Conservation (phyloP, 2,888 invertebrate genomes). For the Lissonota sp. region DNA sequence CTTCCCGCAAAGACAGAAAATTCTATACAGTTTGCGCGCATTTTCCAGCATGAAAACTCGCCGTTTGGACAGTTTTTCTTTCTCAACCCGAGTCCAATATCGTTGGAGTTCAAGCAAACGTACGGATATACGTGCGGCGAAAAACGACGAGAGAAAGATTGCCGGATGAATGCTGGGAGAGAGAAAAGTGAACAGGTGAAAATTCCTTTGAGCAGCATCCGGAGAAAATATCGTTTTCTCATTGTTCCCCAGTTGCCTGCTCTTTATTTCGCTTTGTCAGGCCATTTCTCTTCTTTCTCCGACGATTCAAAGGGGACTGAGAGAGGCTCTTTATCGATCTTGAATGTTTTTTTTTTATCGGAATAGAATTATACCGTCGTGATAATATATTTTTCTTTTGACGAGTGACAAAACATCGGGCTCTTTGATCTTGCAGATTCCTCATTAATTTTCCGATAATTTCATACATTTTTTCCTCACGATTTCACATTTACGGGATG, state of each 20-base stretch:
- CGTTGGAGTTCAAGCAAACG: too few relatives aligned
- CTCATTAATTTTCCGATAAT: too few relatives aligned
- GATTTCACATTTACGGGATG: too few relatives aligned
- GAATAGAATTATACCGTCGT: too few relatives aligned
- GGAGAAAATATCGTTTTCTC: constrained; percentile 14
- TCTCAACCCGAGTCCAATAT: constrained; percentile 14
- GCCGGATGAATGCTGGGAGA: constrained; percentile 31
- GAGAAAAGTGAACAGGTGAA: constrained; percentile 34
- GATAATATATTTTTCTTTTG: too few relatives aligned
- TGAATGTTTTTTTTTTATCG: background rate
- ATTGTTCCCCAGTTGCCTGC: background rate
- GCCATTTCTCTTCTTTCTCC: constrained; percentile 12
- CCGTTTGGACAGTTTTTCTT: constrained; percentile 18
- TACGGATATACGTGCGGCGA: background rate
- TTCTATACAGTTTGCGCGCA: background rate
- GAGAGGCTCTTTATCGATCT: background rate
- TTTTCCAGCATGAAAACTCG: constrained; percentile 27
- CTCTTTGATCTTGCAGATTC: too few relatives aligned
- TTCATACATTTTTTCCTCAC: too few relatives aligned
- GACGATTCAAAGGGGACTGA: background rate
- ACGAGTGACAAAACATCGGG: too few relatives aligned
- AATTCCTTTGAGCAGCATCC: constrained; percentile 46
- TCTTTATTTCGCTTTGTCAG: background rate
- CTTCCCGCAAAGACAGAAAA: too few relatives aligned
- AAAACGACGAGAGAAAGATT: constrained; percentile 24